Base-by-base conservation (phyloP, 2,888 invertebrate genomes). In the Phaonia tiefii region DNA sequence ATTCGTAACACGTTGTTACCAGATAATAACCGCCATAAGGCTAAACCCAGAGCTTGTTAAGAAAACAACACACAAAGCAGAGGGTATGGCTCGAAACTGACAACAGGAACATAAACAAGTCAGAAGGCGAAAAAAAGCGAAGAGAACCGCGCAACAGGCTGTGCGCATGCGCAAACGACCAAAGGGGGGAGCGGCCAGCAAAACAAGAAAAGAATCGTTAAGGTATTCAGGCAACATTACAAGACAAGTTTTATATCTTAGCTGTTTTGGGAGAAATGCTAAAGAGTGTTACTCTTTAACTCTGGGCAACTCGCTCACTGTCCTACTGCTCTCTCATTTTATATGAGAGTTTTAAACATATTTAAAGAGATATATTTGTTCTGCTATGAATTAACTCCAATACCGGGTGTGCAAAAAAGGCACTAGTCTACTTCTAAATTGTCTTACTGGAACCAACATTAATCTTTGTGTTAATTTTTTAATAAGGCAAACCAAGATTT, bases 1-100 rank as follows among this genome's bases (percentile, higher is more conserved):
- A 89, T 89, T 89, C 88, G 88, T 89, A 89, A 89, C 89, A 89
- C 89, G 89, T 89, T 89, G 89, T 89, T 89, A 88, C 87, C 86
- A 89, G 88, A 89, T 89, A 89, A 89, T 81, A 81, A 81, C 81
- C 72, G 81, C 78, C 75, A 72, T 63, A 75, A 81, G 75, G 75
- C 78, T 81, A 78, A 81, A 78, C 75, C 75, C 75, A 78, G 78
- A 75, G 78, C 81, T 81, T 75, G 75, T 81, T 81, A 81, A 72
- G 69, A 22, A 72, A 75, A 51, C 60, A 22, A 63, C 71, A 65
- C 56, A 3, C 0, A 54, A 20, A 22, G 54, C 54, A 42, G 42
- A 69, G 69, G 69, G 69, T 54, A 54, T 10, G 69, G 39, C 39
- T 17, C 8, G 63, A 65, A 66, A n/a, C 20, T 31, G 20, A 75